These are phyloP conservation scores for Brachymystax lenok DNA, from an alignment of 2,797 vertebrate genomes.

Conservation along the genomic window DNA sequence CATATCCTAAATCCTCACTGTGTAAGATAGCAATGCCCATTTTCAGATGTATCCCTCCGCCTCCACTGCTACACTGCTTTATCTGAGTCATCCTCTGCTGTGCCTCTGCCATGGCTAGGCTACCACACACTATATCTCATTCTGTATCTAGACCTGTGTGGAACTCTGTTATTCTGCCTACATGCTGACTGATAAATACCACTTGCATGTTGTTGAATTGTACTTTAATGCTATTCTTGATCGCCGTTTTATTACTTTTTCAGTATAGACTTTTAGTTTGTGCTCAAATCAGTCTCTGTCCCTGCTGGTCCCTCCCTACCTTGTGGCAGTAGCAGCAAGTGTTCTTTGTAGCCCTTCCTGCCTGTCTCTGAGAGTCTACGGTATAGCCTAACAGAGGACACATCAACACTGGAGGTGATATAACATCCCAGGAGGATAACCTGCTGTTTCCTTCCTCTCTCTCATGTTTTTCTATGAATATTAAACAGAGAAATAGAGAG, in stretches of 20 bases:
- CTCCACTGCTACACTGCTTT: neutral
- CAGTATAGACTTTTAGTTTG: neutral
- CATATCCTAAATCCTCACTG: neutral
- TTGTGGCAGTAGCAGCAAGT: neutral
- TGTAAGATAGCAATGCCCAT: neutral
- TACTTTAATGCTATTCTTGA: neutral
- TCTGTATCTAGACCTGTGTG: neutral
- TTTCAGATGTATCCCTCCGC: neutral
- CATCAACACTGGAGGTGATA: conserved; percentile 15
- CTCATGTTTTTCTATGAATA: conserved; percentile 25
- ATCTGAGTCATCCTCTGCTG: conserved; percentile 1
- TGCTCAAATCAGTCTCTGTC: neutral
- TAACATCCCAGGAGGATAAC: neutral
- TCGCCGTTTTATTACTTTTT: neutral
- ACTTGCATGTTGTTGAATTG: neutral
- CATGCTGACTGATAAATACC: neutral
- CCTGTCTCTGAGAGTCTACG: conserved; percentile 3
- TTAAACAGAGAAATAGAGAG: conserved; percentile 19
- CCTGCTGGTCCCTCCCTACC: neutral
- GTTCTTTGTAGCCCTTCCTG: neutral
- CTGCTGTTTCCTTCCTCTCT: conserved; percentile 4
- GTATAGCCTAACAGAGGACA: conserved; percentile 15
- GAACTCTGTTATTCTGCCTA: neutral
- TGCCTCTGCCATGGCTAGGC: neutral
- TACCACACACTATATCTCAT: neutral